Base-by-base conservation (phyloP, 1,140 invertebrate species). In the Drosophila grimshawi region DNA sequence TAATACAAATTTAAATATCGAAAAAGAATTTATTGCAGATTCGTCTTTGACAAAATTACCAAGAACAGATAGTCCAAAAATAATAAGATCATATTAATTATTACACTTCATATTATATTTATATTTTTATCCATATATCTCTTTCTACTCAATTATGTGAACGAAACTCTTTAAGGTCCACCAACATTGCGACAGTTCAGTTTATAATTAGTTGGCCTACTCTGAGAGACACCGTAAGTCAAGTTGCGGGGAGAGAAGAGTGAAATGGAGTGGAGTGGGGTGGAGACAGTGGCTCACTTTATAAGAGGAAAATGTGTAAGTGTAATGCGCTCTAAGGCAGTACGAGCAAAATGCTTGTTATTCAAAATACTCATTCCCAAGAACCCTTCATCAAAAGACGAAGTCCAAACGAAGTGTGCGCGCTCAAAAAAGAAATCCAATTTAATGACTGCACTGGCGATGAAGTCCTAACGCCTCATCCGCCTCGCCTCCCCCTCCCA, bases 401-500 rank as follows among this genome's bases (percentile, higher is more conserved):
- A 1, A 19, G 37, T n/a, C 30, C 60, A 46, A 48, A 19, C 19
- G 41, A 39, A 81, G 70, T 55, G 35, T 41, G 57, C 69, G 41
- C 45, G 62, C 69, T 78, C 60, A 45, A 71, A 82, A 19, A 88
- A 74, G 71, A 86, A 86, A 88, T 88, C 83, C 72, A 86, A 83
- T 82, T 86, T 82, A 86, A 88, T 86, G 83, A 88, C 83, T 86
- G 66, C 62, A 76, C 56, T 65, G 67, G 60, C 59, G 57, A 62
- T 57, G 72, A 62, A 65, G 78, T 69, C 62, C 46, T 66, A 2
- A 2, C 11, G 30, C 35, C 45, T 39, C 56, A 4, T 37, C 33
- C n/a, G n/a, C n/a, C n/a, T n/a, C n/a, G n/a, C n/a, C n/a, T n/a
- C n/a, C 5, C 33, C 5, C 33, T 33, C 33, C 0, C 33, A 4